Evolutionary conservation across 2,113 vertebrate species (phyloP).

Genomic region (Microtus pennsylvanicus): DNA sequence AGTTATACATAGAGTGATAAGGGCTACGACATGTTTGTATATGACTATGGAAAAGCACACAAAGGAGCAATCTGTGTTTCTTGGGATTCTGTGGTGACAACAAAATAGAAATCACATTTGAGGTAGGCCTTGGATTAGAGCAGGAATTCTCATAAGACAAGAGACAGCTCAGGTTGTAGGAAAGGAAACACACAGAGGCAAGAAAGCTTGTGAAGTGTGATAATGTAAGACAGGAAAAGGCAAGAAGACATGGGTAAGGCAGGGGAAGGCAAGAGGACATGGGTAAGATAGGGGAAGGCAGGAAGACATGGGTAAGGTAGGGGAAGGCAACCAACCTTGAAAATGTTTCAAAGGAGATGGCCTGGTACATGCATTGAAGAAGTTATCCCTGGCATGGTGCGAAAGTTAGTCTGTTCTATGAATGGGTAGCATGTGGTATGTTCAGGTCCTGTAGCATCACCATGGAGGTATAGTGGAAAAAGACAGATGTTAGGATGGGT

Average conservation of each 20-base stretch:
- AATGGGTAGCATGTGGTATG: not conserved
- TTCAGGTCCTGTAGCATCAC: not conserved
- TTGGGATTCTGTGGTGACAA: constrained; percentile 34
- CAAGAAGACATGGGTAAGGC: too few relatives aligned
- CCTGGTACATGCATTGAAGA: constrained; percentile 37
- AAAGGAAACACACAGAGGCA: not conserved
- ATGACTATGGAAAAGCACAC: constrained; percentile 26
- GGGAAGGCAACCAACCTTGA: not conserved
- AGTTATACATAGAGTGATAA: constrained; percentile 12
- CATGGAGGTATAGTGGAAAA: not conserved
- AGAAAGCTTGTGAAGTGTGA: not conserved
- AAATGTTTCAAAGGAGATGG: not conserved
- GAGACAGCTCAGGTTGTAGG: not conserved
- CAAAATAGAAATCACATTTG: constrained; percentile 50
- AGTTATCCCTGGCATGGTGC: not conserved
- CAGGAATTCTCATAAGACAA: constrained; percentile 57
- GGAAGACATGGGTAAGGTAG: not conserved
- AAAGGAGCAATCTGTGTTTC: constrained; percentile 32
- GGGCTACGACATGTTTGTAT: constrained; percentile 3
- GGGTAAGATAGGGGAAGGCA: not conserved
- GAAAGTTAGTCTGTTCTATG: constrained; percentile 14
- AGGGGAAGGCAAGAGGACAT: not conserved
- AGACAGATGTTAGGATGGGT: not conserved
- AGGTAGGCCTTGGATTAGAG: constrained; percentile 2
- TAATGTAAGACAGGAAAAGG: not conserved